phyloP scores from a whole-genome alignment of 2,113 vertebrate genomes.

The Ciconia boyciana region DNA sequence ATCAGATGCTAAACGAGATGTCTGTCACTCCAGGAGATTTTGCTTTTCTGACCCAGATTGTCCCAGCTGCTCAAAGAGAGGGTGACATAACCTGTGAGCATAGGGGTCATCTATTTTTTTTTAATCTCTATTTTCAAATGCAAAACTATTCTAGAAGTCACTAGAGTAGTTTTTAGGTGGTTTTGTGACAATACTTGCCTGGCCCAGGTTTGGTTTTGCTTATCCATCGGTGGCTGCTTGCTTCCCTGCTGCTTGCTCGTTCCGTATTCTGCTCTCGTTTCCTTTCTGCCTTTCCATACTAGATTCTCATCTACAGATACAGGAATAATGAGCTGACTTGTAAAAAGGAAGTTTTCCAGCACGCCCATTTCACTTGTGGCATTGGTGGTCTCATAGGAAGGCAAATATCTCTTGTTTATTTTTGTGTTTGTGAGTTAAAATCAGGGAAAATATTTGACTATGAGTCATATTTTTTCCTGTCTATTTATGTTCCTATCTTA shows the following conservation, averaged over 20 bases:
- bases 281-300: not conserved
- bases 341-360: not conserved
- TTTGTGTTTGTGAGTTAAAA: not conserved
- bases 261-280: not conserved
- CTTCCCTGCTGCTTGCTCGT: not conserved
- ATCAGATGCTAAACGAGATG: not conserved
- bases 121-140: not conserved
- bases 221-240: not conserved
- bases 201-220: not conserved
- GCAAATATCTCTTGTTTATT: not conserved
- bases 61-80: not conserved
- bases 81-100: not conserved
- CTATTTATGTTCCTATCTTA: not conserved
- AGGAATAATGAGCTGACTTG: not conserved
- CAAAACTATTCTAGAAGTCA: not conserved
- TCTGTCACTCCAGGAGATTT: not conserved
- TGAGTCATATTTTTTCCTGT: rapidly evolving
- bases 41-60: not conserved
- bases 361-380: not conserved
- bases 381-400: not conserved
- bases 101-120: not conserved
- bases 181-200: not conserved
- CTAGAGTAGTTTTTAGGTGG: not conserved
- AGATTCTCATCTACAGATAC: not conserved
- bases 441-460: not conserved